Evolutionary conservation across 53 echinoderm and acorn worm species (phyloP).

Genomic region (Arbacia lixula): DNA sequence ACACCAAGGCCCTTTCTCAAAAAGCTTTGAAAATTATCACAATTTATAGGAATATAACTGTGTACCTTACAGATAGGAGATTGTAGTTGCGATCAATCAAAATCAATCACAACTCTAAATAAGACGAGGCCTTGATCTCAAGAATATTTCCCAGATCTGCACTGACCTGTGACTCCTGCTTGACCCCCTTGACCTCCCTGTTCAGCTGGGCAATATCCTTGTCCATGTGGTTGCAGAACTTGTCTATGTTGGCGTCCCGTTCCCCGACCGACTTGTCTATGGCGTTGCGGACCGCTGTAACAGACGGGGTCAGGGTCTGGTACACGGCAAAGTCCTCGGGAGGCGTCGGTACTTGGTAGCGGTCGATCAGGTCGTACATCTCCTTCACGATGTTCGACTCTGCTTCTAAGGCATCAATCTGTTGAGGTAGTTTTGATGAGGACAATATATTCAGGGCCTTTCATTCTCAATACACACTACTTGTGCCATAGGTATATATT

Average conservation of each 20-base stretch:
- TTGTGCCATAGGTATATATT: no score
- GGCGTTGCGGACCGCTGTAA: conserved; percentile 88
- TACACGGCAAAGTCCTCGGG: conserved; percentile 99
- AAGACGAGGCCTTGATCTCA: no score
- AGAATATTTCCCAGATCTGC: no score
- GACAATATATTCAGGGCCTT: no score
- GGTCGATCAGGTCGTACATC: conserved; percentile 96
- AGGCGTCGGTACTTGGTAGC: conserved; percentile 92
- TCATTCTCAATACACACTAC: no score
- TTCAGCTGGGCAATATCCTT: conserved; percentile 94
- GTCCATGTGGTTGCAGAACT: conserved; percentile 98
- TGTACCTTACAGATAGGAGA: no score
- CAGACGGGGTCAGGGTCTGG: conserved; percentile 90
- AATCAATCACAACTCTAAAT: no score
- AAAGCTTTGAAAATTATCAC: no score
- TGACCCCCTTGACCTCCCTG: conserved; percentile 92
- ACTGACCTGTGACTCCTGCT: conserved; percentile 97
- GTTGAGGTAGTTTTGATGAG: neutral
- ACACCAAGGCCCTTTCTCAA: no score
- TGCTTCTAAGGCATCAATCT: conserved; percentile 91
- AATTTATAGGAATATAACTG: no score
- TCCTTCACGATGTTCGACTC: conserved; percentile 93
- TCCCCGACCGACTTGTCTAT: conserved; percentile 97
- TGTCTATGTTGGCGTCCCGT: conserved; percentile 96
- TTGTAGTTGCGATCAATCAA: no score